phyloP scores from a whole-genome alignment of 2,113 vertebrate genomes.

The Prietella phreatophila region DNA sequence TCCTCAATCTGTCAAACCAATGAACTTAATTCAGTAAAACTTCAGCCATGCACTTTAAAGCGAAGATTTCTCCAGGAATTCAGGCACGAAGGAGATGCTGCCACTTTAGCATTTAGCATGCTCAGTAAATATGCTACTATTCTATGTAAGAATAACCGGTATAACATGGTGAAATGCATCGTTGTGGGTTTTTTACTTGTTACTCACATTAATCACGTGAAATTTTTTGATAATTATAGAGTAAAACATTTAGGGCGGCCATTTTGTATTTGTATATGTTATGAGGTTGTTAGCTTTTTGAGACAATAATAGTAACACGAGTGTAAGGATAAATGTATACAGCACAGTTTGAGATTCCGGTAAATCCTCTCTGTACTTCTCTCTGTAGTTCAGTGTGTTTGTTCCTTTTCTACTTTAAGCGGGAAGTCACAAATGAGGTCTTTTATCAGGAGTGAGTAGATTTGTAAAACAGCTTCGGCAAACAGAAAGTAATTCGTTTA shows the following conservation, averaged over 20 bases:
- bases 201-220: too few species aligned
- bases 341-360: not conserved
- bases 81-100: not conserved
- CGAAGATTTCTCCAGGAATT: not conserved
- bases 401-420: not conserved
- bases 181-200: too few species aligned
- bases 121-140: too few species aligned
- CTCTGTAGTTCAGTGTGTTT: not conserved
- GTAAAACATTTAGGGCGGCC: too few species aligned
- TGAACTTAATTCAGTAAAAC: not conserved
- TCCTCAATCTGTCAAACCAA: slow-evolving; percentile 17
- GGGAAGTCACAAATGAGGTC: slow-evolving; percentile 16
- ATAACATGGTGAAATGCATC: too few species aligned
- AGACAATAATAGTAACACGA: not conserved
- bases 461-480: not conserved
- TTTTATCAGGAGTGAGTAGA: not conserved
- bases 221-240: not conserved
- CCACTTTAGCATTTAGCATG: too few species aligned
- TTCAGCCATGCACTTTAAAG: too few species aligned
- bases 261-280: not conserved
- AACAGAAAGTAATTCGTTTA: slow-evolving; percentile 2
- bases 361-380: not conserved
- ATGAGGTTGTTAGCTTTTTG: not conserved
- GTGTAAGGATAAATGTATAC: not conserved
- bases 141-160: too few species aligned